A percentile compares a stretch with the other conserved stretches of the same genome.
Conservation (phyloP, 2,113 vertebrate genomes). For the Forbesichthys agassizii region DNA sequence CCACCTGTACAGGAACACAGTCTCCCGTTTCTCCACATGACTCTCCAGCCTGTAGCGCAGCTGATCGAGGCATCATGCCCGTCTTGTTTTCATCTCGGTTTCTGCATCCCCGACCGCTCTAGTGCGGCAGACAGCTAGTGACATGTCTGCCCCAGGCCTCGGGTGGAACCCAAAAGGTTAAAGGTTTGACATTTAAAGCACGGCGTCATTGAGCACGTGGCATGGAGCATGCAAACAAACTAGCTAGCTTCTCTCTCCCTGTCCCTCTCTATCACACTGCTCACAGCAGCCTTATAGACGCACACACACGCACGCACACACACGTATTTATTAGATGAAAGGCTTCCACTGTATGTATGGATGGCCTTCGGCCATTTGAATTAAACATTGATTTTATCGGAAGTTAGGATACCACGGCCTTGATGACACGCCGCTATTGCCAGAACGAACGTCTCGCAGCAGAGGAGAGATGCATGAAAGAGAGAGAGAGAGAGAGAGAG, state of each 20-base stretch:
- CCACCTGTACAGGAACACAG: constrained; percentile 73
- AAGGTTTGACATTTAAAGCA: constrained; percentile 76
- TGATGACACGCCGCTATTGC: constrained; percentile 51
- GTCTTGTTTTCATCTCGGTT: constrained; percentile 24
- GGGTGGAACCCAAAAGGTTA: constrained; percentile 70
- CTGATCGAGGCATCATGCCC: constrained; percentile 33
- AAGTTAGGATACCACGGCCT: constrained; percentile 70
- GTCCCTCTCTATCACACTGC: background rate
- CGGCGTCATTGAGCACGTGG: constrained; percentile 45
- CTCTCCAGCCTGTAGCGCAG: constrained; percentile 67
- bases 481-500: constrained; percentile 35
- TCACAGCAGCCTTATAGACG: background rate
- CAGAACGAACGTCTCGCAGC: constrained; percentile 7
- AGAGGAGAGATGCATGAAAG: constrained; percentile 4
- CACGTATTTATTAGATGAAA: constrained; percentile 78
- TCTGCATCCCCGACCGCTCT: constrained; percentile 19
- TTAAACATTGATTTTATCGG: constrained; percentile 83
- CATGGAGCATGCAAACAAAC: background rate
- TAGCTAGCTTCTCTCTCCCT: background rate
- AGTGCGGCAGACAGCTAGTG: constrained; percentile 35
- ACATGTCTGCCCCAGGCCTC: constrained; percentile 49
- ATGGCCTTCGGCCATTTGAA: constrained; percentile 81
- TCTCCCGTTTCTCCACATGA: constrained; percentile 66
- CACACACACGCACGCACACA: background rate
- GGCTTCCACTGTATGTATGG: constrained; percentile 77